phyloP scores from a whole-genome alignment of 2,113 vertebrate genomes.

The Zeus faber region DNA sequence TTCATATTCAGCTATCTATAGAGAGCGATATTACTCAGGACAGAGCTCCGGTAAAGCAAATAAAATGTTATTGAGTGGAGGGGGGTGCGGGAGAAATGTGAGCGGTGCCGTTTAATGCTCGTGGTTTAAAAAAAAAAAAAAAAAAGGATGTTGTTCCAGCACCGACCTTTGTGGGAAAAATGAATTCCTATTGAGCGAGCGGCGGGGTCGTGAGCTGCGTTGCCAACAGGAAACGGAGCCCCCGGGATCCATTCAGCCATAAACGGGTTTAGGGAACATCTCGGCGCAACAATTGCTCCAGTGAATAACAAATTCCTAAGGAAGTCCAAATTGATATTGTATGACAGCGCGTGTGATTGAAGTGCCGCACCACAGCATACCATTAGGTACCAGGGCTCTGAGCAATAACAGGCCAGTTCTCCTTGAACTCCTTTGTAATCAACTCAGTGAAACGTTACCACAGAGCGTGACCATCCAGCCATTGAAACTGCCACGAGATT shows the following conservation, averaged over 20 bases:
- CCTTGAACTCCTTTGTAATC: slow-evolving; percentile 65
- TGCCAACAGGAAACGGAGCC: slow-evolving; percentile 12
- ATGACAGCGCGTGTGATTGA: slow-evolving; percentile 53
- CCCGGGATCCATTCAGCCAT: slow-evolving; percentile 34
- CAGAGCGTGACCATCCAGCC: slow-evolving; percentile 45
- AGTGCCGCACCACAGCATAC: slow-evolving; percentile 44
- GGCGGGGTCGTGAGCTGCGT: slow-evolving; percentile 34
- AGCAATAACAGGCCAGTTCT: slow-evolving; percentile 60
- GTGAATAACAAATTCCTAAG: slow-evolving; percentile 50
- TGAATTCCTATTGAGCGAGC: slow-evolving; percentile 58
- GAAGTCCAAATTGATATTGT: slow-evolving; percentile 54
- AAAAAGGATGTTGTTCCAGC: slow-evolving; percentile 42
- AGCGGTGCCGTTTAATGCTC: slow-evolving; percentile 49
- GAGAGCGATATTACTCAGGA: slow-evolving; percentile 35
- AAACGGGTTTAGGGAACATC: slow-evolving; percentile 44
- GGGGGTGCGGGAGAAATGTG: slow-evolving; percentile 53
- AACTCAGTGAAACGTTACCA: slow-evolving; percentile 58
- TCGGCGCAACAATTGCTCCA: slow-evolving; percentile 29
- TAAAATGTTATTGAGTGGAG: slow-evolving; percentile 53
- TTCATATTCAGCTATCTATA: slow-evolving; percentile 18
- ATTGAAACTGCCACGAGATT: slow-evolving; percentile 63
- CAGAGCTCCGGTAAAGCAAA: slow-evolving; percentile 40
- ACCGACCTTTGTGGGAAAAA: slow-evolving; percentile 56
- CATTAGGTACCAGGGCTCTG: slow-evolving; percentile 30
- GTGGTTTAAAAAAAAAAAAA: slow-evolving; percentile 29